phyloP scores from a whole-genome alignment of 2,113 vertebrate genomes.

The Labrus mixtus region DNA sequence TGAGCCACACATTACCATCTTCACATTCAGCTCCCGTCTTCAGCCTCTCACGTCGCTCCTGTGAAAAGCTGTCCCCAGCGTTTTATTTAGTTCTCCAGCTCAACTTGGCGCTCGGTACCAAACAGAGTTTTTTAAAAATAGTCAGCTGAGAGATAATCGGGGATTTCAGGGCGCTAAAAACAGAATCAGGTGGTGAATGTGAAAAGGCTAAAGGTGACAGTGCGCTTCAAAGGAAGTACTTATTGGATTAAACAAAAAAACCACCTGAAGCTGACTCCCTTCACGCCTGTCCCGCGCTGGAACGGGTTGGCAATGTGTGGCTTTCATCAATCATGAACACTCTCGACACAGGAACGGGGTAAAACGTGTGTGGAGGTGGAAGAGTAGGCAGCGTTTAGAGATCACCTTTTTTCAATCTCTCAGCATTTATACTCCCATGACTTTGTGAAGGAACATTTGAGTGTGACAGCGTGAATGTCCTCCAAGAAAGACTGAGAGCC shows the following conservation, averaged over 20 bases:
- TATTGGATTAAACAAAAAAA: slow-evolving; percentile 2
- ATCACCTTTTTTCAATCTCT: neutral
- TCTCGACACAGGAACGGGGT: neutral
- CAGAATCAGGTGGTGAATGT: neutral
- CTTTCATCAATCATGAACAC: neutral
- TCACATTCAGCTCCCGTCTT: neutral
- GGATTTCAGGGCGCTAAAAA: neutral
- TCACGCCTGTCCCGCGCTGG: neutral
- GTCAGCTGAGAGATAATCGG: neutral
- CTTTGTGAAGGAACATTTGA: neutral
- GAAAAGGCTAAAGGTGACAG: neutral
- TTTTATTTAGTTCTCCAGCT: neutral
- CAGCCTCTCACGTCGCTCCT: neutral
- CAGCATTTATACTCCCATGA: no score
- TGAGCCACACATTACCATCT: slow-evolving; percentile 3
- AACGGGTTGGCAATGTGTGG: neutral
- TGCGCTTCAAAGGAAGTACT: slow-evolving; percentile 7
- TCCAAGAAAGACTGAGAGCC: neutral
- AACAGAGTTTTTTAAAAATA: neutral
- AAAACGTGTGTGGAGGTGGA: neutral
- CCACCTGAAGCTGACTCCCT: neutral
- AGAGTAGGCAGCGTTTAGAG: neutral
- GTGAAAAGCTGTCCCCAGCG: neutral
- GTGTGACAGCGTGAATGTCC: no score
- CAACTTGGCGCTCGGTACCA: neutral